Conservation (phyloP, 2,113 vertebrate species). For the Hucho hucho region DNA sequence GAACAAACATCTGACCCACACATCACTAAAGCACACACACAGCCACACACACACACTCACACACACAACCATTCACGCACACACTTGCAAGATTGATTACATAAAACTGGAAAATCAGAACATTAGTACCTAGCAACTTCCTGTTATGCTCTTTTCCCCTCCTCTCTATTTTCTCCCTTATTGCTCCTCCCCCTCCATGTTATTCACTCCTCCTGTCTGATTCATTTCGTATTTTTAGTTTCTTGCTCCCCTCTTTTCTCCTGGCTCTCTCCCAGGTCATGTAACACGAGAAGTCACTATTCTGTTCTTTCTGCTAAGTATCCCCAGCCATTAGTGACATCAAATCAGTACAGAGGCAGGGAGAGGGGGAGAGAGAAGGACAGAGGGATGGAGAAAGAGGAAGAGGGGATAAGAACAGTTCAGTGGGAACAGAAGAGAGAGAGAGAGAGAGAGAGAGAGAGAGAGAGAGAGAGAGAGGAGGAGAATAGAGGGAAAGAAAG, state of each 20-base stretch:
- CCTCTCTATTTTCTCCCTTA: no score
- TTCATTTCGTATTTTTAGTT: background rate
- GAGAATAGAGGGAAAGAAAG: background rate
- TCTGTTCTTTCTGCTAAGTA: constrained; percentile 76
- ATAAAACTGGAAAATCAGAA: background rate
- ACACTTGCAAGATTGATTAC: background rate
- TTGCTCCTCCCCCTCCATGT: background rate
- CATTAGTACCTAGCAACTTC: background rate
- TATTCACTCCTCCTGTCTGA: background rate
- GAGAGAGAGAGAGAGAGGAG: background rate
- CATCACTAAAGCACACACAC: no score
- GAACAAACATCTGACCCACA: no score
- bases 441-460: constrained; percentile 34
- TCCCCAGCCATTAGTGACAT: constrained; percentile 81
- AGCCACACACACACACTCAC: no score
- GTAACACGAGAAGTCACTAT: constrained; percentile 77
- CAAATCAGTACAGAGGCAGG: constrained; percentile 75
- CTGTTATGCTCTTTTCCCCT: background rate
- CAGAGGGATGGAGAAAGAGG: background rate
- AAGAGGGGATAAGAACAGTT: background rate
- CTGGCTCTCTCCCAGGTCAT: constrained; percentile 64
- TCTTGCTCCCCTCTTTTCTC: background rate
- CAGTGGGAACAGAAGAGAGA: background rate
- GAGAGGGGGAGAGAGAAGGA: background rate
- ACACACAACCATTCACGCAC: no score